Evolutionary conservation across 2,113 vertebrate genomes (phyloP).

Genomic region (Scomber japonicus): DNA sequence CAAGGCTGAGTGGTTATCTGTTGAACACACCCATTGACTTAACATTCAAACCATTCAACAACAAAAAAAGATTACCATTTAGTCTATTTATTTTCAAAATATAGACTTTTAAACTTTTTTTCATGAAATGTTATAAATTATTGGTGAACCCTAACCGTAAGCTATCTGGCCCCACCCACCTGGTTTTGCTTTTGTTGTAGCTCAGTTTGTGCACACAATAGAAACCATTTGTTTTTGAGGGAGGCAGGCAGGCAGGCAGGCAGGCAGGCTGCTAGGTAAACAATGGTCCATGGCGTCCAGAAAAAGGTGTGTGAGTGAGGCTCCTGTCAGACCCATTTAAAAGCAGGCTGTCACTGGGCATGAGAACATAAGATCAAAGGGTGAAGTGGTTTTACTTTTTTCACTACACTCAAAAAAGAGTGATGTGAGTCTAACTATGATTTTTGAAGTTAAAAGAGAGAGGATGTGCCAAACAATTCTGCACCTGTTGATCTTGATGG

Average conservation of each 20-base stretch:
- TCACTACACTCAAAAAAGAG: background rate
- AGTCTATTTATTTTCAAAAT: too few species aligned
- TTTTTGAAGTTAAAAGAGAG: constrained; percentile 15
- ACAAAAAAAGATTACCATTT: background rate
- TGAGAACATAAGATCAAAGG: background rate
- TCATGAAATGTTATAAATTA: too few species aligned
- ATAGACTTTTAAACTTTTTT: too few species aligned
- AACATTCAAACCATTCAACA: background rate
- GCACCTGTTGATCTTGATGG: constrained; percentile 60
- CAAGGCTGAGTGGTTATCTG: too few species aligned
- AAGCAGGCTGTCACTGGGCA: constrained; percentile 29
- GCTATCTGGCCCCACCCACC: background rate
- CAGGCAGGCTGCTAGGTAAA: constrained; percentile 40
- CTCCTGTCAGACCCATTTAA: constrained; percentile 31
- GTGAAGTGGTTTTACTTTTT: background rate
- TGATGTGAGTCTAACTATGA: background rate
- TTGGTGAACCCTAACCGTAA: background rate
- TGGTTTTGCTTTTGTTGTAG: constrained; percentile 36
- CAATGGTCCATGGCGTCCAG: constrained; percentile 32
- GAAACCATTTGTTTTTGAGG: constrained; percentile 28
- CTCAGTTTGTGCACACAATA: constrained; percentile 21
- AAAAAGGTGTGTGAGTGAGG: constrained; percentile 1
- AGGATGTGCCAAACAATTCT: constrained; percentile 47
- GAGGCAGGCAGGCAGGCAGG: constrained; percentile 16
- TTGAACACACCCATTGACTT: too few species aligned